Conservation (phyloP, 2,113 vertebrate species). For the Podarcis raffonei region DNA sequence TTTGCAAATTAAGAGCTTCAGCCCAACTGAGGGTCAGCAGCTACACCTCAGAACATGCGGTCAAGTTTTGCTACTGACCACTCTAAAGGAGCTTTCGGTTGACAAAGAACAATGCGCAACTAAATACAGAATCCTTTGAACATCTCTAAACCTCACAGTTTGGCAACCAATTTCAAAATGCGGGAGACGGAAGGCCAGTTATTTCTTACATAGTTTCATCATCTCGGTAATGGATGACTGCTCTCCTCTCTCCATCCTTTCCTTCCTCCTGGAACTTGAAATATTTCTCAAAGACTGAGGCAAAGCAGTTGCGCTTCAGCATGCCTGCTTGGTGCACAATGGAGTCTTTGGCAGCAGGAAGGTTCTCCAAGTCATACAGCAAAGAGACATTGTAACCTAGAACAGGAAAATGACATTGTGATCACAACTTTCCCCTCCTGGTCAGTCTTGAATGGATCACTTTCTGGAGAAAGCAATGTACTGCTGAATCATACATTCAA, state of each 20-base stretch:
- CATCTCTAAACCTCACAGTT: neutral
- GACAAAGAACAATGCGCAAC: neutral
- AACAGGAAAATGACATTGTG: slow-evolving; percentile 15
- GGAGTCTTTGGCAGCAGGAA: slow-evolving; percentile 89
- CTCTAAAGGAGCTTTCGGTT: neutral
- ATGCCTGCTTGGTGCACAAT: slow-evolving; percentile 93
- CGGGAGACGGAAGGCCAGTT: neutral
- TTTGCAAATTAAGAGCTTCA: neutral
- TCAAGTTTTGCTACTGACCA: neutral
- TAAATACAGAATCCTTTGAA: neutral
- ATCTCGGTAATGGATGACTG: slow-evolving; percentile 97
- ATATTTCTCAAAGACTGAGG: slow-evolving; percentile 98
- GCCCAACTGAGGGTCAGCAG: neutral
- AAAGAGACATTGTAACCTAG: slow-evolving; percentile 90
- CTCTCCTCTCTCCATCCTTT: slow-evolving; percentile 92
- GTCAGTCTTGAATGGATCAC: neutral
- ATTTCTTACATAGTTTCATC: slow-evolving; percentile 94
- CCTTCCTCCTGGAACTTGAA: slow-evolving; percentile 98
- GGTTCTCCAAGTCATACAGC: slow-evolving; percentile 90
- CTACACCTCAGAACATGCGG: neutral
- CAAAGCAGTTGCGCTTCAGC: slow-evolving; percentile 97
- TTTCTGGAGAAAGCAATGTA: neutral
- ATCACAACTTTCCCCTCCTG: neutral
- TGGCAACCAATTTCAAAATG: neutral
- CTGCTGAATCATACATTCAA: neutral